These are phyloP conservation scores for Pteropus rufus DNA, from an alignment of 2,797 vertebrate genomes.

Conservation along the genomic window DNA sequence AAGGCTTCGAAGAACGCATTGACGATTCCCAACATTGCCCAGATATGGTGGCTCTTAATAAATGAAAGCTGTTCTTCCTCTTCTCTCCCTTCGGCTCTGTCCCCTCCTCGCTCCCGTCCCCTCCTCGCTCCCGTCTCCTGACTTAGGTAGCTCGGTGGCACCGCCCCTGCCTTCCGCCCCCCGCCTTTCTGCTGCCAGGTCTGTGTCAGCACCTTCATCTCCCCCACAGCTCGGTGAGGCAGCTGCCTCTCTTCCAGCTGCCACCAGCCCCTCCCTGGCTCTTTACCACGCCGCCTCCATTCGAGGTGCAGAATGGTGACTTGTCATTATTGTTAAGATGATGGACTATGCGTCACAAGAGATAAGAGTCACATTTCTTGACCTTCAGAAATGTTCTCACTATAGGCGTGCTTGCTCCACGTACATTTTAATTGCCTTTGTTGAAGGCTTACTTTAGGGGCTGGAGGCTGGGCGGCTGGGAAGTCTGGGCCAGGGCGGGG, in stretches of 20 bases:
- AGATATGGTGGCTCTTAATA: neutral
- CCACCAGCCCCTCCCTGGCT: neutral
- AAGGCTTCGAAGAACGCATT: neutral
- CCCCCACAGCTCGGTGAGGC: neutral
- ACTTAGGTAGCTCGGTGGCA: neutral
- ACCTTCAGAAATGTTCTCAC: constrained; percentile 46
- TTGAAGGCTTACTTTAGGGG: constrained; percentile 36
- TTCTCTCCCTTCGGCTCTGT: neutral
- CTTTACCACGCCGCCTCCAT: neutral
- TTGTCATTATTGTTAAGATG: constrained; percentile 1
- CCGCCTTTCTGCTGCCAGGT: neutral
- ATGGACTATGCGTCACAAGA: constrained; percentile 18
- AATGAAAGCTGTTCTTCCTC: neutral
- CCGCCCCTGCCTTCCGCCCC: neutral
- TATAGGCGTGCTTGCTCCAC: neutral
- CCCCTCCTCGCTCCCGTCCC: too few relatives aligned
- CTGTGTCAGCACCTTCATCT: neutral
- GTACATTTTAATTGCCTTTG: constrained; percentile 57
- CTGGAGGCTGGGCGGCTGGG: neutral
- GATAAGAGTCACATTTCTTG: constrained; percentile 19
- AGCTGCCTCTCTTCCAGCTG: neutral
- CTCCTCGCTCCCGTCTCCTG: neutral
- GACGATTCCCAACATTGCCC: neutral
- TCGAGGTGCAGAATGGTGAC: neutral
- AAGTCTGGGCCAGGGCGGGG: neutral